phyloP scores from a whole-genome alignment of 2,888 invertebrate genomes.

The Endomychus coccineus region DNA sequence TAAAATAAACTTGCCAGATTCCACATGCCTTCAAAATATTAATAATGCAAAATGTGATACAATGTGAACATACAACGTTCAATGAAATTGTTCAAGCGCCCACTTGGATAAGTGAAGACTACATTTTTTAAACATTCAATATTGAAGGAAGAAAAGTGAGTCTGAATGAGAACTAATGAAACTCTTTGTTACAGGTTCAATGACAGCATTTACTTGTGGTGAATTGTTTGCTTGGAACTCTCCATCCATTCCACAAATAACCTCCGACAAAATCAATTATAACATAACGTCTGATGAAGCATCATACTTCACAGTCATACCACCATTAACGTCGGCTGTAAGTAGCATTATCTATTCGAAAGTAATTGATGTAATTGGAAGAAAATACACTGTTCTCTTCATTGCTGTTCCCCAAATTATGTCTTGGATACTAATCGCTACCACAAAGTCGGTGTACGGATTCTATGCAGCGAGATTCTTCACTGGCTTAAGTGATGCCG shows the following conservation, averaged over 20 bases:
- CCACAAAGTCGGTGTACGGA: constrained; percentile 7
- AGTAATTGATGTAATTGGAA: constrained; percentile 25
- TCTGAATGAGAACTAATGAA: no score
- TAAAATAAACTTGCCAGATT: no score
- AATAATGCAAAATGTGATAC: no score
- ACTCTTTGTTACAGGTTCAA: no score
- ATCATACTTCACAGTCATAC: constrained; percentile 26
- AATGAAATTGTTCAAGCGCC: no score
- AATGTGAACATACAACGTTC: no score
- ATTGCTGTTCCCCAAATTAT: constrained; percentile 23
- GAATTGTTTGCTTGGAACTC: constrained; percentile 22
- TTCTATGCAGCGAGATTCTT: constrained; percentile 23
- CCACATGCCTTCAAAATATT: no score
- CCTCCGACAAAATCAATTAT: constrained; percentile 24
- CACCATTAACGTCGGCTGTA: constrained; percentile 25
- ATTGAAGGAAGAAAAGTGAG: no score
- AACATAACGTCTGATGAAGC: constrained; percentile 26
- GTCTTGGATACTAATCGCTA: constrained; percentile 22
- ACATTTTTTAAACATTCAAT: no score
- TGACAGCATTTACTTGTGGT: no score
- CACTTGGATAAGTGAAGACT: no score
- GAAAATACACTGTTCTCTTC: constrained; percentile 23
- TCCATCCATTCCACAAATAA: constrained; percentile 25
- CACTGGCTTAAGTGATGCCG: no score
- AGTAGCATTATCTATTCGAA: constrained; percentile 21